phyloP scores from a whole-genome alignment of 2,797 vertebrate species.

The Poeciliopsis gracilis region DNA sequence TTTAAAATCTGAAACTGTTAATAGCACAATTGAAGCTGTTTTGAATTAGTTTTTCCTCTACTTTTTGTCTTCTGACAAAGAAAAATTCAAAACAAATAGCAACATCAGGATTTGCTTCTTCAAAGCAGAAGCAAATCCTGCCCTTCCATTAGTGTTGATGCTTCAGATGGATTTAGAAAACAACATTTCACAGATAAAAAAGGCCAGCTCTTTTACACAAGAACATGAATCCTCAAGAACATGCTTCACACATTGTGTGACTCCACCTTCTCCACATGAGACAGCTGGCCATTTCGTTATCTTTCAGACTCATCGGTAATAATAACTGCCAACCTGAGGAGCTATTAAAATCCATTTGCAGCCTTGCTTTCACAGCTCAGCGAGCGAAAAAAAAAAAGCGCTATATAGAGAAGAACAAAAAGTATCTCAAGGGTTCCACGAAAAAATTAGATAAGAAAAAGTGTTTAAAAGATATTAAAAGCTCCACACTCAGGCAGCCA shows the following conservation, averaged over 20 bases:
- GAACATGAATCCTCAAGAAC: conserved; percentile 47
- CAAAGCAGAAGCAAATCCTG: conserved; percentile 18
- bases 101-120: not conserved
- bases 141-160: conserved; percentile 19
- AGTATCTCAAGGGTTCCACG: conserved; percentile 3
- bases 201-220: conserved; percentile 25
- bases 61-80: not conserved
- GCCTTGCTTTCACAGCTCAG: conserved; percentile 19
- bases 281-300: conserved; percentile 55
- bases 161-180: conserved; percentile 30
- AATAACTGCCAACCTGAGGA: conserved; percentile 54
- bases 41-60: not conserved
- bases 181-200: conserved; percentile 24
- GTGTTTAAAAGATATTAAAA: conserved; percentile 35
- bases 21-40: not conserved
- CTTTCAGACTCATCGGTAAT: conserved; percentile 61
- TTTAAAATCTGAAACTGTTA: not conserved
- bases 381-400: conserved; percentile 5
- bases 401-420: conserved; percentile 29
- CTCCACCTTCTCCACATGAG: conserved; percentile 48
- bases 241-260: conserved; percentile 34
- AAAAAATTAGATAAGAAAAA: conserved; percentile 26
- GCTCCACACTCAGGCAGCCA: conserved; percentile 2
- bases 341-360: conserved; percentile 69
- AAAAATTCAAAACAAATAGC: not conserved